Evolutionary conservation across 1,140 invertebrate species (phyloP).

Genomic region (Drosophila quadrilineata): DNA sequence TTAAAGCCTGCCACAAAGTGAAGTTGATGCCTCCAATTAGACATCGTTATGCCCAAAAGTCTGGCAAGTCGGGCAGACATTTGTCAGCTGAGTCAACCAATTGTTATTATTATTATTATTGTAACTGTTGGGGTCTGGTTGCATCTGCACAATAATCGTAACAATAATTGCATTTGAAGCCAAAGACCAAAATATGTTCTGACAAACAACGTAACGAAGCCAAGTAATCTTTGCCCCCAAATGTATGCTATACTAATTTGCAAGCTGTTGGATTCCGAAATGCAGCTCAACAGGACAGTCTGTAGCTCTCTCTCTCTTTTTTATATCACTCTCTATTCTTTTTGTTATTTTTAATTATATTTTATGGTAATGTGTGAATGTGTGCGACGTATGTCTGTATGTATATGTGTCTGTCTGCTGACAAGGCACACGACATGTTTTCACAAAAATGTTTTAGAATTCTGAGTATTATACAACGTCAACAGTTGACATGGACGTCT

Average conservation of each 20-base stretch:
- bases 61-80: constrained; percentile 39
- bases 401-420: constrained; percentile 19
- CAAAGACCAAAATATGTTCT: constrained; percentile 49
- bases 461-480: constrained; percentile 38
- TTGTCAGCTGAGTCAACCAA: constrained; percentile 55
- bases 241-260: constrained; percentile 38
- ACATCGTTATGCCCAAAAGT: constrained; percentile 39
- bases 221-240: constrained; percentile 53
- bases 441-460: constrained; percentile 40
- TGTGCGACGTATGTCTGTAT: not conserved
- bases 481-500: constrained; percentile 37
- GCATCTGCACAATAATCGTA: constrained; percentile 59
- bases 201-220: constrained; percentile 38
- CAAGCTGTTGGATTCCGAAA: constrained; percentile 19
- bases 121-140: constrained; percentile 19
- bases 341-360: constrained; percentile 74
- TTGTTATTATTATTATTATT: constrained; percentile 37
- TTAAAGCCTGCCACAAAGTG: constrained; percentile 26
- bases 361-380: constrained; percentile 58
- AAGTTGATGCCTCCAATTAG: constrained; percentile 58
- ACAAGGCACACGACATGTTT: constrained; percentile 45
- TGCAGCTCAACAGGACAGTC: not conserved
- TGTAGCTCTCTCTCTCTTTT: not conserved
- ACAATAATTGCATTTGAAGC: constrained; percentile 63
- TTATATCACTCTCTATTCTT: not conserved